Evolutionary conservation across 2,888 invertebrate genomes (phyloP).

Genomic region (Corbicula japonica): DNA sequence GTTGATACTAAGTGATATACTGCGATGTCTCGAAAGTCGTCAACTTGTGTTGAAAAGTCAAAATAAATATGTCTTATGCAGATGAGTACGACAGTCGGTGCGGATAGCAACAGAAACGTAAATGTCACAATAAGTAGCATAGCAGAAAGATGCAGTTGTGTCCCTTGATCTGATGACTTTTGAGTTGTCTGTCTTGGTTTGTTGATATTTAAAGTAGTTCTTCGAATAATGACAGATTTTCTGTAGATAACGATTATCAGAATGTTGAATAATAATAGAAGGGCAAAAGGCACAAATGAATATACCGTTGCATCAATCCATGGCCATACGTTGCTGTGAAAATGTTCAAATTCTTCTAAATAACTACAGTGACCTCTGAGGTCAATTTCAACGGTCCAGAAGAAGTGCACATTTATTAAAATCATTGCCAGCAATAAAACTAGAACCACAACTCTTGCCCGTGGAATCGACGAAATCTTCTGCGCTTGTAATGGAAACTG

Average conservation of each 20-base stretch:
- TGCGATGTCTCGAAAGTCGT: slow-evolving; percentile 68
- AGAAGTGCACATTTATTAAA: slow-evolving; percentile 74
- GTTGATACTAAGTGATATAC: slow-evolving; percentile 69
- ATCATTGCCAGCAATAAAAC: slow-evolving; percentile 58
- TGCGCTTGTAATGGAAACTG: slow-evolving; percentile 76
- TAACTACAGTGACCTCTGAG: slow-evolving; percentile 62
- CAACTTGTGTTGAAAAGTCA: slow-evolving; percentile 53
- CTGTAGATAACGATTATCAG: slow-evolving; percentile 74
- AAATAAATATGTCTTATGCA: slow-evolving; percentile 72
- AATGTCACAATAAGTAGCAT: slow-evolving; percentile 78
- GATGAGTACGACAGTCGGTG: slow-evolving; percentile 77
- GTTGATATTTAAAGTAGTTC: slow-evolving; percentile 33
- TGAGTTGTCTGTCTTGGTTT: not conserved
- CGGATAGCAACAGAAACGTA: slow-evolving; percentile 75
- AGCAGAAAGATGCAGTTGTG: slow-evolving; percentile 24
- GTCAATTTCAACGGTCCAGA: slow-evolving; percentile 71
- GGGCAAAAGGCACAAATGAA: slow-evolving; percentile 78
- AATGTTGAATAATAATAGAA: slow-evolving; percentile 77
- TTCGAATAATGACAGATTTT: slow-evolving; percentile 55
- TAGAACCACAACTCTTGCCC: slow-evolving; percentile 66
- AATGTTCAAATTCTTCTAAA: slow-evolving; percentile 64
- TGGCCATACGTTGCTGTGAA: slow-evolving; percentile 75
- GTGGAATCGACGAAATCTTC: slow-evolving; percentile 68
- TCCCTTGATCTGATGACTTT: not conserved
- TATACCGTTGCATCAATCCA: slow-evolving; percentile 81